These are phyloP conservation scores for Cladopsammia gracilis DNA, from an alignment of 64 coral and sea anemone genomes.

Conservation along the genomic window DNA sequence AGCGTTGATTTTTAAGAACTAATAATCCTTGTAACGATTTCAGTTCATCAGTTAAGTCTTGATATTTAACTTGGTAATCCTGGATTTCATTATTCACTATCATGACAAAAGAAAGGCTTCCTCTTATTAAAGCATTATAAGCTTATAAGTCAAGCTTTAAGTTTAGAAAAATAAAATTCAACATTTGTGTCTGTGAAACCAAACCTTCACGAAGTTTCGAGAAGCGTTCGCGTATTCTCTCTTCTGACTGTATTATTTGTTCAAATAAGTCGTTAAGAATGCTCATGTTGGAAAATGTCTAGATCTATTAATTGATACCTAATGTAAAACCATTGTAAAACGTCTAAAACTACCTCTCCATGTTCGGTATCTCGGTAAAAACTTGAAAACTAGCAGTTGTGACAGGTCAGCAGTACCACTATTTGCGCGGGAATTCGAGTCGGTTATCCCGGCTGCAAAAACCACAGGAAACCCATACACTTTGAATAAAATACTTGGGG, in stretches of 20 bases:
- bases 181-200: not conserved
- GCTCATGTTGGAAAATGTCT: constrained; percentile 27
- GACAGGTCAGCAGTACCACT: too few species aligned
- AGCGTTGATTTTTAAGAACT: constrained; percentile 82
- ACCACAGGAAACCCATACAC: too few species aligned
- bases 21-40: constrained; percentile 90
- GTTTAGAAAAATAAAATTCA: not conserved
- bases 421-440: too few species aligned
- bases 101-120: not conserved
- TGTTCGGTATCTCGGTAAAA: too few species aligned
- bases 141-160: not conserved
- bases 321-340: too few species aligned
- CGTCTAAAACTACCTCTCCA: too few species aligned
- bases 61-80: constrained; percentile 68
- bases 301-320: too few species aligned
- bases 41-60: constrained; percentile 78
- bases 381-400: too few species aligned
- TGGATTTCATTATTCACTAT: constrained; percentile 90
- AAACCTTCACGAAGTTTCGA: constrained; percentile 71
- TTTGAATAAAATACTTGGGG: too few species aligned
- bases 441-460: too few species aligned
- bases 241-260: constrained; percentile 88
- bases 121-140: not conserved
- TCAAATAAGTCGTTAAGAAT: constrained; percentile 78
- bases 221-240: constrained; percentile 57